Base-by-base conservation (phyloP, 2,113 vertebrate species). In the Pedetes capensis region DNA sequence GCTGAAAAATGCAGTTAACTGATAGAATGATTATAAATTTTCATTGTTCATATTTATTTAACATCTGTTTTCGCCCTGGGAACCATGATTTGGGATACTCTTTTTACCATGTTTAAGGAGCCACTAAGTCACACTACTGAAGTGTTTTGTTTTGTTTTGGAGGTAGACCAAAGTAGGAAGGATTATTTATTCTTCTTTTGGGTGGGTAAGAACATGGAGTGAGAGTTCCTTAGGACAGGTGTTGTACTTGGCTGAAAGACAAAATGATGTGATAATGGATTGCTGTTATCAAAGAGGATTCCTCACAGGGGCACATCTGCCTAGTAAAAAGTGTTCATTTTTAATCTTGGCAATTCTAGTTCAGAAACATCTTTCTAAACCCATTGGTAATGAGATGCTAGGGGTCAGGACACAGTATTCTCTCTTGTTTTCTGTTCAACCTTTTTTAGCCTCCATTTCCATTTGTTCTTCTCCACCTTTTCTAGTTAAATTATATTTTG, bases 401-500 rank as follows among this genome's bases (percentile, higher is more conserved):
- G 18, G 27, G 37, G 5, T 44, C 59, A 83, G 47, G 16, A 66
- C 34, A 51, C 8, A 14, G 2, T 11, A 0, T 13, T 84, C 12
- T 69, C 55, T 76, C 34, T 71, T 82, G 23, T 64, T 25, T 49
- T 90, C 80, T 14, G 37, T 80, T 89, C 3, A 78, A 14, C 2
- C 12, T n/a, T 84, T 90, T 84, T 27, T n/a, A n/a, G 75, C n/a
- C 32, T 63, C 86, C 37, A 55, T 63, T 96, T 84, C 29, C 11
- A 49, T 59, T 81, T 95, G 29, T 17, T 81, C 7, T 53, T 94
- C 8, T 69, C 42, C 4, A 68, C 1, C 0, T 93, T 64, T 96
- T 63, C 71, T 91, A 7, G 0, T 37, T 95, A 89, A 78, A 76
- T 69, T 92, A 68, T 81, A 91, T 69, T 95, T 87, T 88, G 37